Evolutionary conservation across 2,113 vertebrate genomes (phyloP).

Genomic region (Labeo rohita): DNA sequence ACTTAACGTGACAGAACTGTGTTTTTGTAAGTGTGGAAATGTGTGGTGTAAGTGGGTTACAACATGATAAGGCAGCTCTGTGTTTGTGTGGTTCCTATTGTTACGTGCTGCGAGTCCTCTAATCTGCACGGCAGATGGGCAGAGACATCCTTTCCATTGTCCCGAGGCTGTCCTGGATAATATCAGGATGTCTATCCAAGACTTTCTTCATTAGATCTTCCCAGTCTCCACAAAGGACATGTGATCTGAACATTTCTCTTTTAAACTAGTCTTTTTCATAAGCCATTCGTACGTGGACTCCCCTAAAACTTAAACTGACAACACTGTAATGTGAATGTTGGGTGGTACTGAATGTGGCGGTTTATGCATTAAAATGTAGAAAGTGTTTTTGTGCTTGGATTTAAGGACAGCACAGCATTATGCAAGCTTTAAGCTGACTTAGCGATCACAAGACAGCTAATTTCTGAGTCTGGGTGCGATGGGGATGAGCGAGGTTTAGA

Average conservation of each 20-base stretch:
- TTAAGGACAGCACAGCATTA: neutral
- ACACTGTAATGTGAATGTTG: neutral
- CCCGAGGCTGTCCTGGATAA: constrained; percentile 47
- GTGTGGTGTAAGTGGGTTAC: constrained; percentile 50
- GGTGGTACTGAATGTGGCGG: neutral
- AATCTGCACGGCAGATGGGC: constrained; percentile 36
- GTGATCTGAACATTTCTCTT: neutral
- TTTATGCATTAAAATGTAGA: neutral
- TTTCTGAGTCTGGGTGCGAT: neutral
- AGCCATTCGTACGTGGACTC: neutral
- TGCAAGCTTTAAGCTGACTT: constrained; percentile 22
- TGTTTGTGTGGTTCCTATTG: constrained; percentile 65
- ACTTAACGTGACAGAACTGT: neutral
- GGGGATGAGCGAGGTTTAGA: neutral
- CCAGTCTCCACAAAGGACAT: neutral
- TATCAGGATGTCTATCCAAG: constrained; percentile 58
- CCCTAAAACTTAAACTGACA: too few relatives aligned
- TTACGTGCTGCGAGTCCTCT: constrained; percentile 49
- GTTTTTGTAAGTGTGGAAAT: constrained; percentile 9
- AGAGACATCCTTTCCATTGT: constrained; percentile 66
- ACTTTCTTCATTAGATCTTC: constrained; percentile 10
- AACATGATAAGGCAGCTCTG: constrained; percentile 41
- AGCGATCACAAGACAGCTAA: constrained; percentile 45
- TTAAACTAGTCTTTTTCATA: neutral
- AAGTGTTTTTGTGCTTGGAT: neutral